phyloP scores from a whole-genome alignment of 2,888 invertebrate species.

The Brachylomia viminalis region DNA sequence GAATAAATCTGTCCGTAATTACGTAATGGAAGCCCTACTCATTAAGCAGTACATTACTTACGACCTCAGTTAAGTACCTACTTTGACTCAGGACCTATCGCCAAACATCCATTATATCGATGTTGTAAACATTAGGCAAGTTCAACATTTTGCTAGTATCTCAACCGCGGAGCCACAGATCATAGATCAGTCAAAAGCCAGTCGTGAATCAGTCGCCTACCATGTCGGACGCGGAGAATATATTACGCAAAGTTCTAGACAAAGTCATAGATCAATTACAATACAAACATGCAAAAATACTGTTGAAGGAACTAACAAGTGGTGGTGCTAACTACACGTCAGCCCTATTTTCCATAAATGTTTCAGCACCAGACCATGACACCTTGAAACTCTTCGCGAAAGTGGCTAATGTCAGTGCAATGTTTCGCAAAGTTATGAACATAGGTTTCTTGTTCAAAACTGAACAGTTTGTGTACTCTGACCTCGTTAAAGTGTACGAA shows the following conservation, averaged over 20 bases:
- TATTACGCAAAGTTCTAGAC: slow-evolving; percentile 68
- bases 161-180: slow-evolving; percentile 8
- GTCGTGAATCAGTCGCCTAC: slow-evolving; percentile 57
- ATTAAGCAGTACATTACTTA: not conserved
- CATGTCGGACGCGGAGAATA: slow-evolving; percentile 72
- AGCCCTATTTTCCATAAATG: slow-evolving; percentile 66
- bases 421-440: slow-evolving; percentile 64
- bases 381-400: slow-evolving; percentile 75
- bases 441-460: slow-evolving; percentile 66
- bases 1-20: too few species aligned
- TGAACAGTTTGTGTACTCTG: slow-evolving; percentile 71
- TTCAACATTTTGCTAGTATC: slow-evolving; percentile 18
- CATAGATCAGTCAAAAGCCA: slow-evolving; percentile 38
- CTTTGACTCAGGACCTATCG: too few species aligned
- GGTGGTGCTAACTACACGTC: slow-evolving; percentile 78
- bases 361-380: slow-evolving; percentile 56
- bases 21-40: too few species aligned
- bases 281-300: slow-evolving; percentile 57
- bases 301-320: slow-evolving; percentile 69
- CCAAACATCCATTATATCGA: not conserved
- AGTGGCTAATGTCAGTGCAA: slow-evolving; percentile 70
- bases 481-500: slow-evolving; percentile 63
- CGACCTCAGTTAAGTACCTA: not conserved
- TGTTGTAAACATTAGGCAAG: slow-evolving; percentile 7
- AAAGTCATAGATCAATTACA: slow-evolving; percentile 68